These are phyloP conservation scores for Brienomyrus brachyistius DNA, from an alignment of 2,113 vertebrate genomes.

Conservation along the genomic window DNA sequence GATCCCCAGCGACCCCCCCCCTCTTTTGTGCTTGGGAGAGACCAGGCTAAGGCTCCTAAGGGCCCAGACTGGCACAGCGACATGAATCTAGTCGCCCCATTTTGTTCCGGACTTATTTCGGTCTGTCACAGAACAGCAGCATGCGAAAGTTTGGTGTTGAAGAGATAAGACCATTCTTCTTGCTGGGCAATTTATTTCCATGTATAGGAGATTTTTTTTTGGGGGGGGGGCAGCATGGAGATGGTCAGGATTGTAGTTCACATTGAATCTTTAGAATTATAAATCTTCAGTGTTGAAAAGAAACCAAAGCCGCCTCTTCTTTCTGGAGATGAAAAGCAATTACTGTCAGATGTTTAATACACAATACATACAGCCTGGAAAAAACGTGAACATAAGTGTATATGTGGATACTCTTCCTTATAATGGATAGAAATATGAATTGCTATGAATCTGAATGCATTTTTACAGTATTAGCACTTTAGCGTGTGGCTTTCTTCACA, in stretches of 20 bases:
- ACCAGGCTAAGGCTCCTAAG: not conserved
- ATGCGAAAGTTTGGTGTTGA: not conserved
- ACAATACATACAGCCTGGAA: not conserved
- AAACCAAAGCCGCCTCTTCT: not conserved
- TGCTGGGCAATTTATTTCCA: not conserved
- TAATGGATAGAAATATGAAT: not conserved
- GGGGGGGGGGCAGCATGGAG: not conserved
- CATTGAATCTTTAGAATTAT: not conserved
- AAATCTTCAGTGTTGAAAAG: not conserved
- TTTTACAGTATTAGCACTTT: not conserved
- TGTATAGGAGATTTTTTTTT: not conserved
- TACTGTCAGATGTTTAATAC: not conserved
- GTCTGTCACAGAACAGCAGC: not conserved
- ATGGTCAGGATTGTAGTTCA: not conserved
- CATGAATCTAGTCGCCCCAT: not conserved
- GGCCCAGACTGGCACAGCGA: not conserved
- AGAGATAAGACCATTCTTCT: not conserved
- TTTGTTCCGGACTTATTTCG: not conserved
- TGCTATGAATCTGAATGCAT: not conserved
- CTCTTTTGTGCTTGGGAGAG: not conserved
- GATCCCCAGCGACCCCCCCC: not conserved
- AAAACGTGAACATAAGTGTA: not conserved
- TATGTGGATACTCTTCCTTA: not conserved
- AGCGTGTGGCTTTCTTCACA: not conserved
- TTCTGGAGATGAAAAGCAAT: not conserved